Evolutionary conservation across 2,888 invertebrate species (phyloP).

Genomic region (Schizotus pectinicornis): DNA sequence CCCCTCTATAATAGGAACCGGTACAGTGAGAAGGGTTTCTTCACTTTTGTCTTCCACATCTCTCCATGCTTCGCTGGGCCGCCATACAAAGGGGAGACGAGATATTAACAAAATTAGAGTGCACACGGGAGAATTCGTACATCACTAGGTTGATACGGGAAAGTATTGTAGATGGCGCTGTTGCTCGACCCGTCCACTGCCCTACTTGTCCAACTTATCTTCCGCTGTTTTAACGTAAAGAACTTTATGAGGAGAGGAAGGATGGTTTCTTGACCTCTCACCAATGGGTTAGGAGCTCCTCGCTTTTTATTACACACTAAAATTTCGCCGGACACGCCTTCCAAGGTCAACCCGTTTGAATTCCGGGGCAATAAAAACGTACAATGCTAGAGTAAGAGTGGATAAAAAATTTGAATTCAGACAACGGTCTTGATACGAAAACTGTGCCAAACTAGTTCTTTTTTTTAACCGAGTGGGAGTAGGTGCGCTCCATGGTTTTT

Average conservation of each 20-base stretch:
- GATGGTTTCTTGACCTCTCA: too few species aligned
- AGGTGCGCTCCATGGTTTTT: too few species aligned
- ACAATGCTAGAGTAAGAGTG: neutral
- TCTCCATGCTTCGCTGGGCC: slow-evolving; percentile 32
- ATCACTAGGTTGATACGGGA: too few species aligned
- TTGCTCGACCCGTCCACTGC: too few species aligned
- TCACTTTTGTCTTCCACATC: slow-evolving; percentile 34
- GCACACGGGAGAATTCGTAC: too few species aligned
- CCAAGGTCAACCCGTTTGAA: slow-evolving; percentile 26
- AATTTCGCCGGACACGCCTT: slow-evolving; percentile 5
- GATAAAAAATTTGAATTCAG: slow-evolving; percentile 21
- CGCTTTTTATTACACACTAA: slow-evolving; percentile 10
- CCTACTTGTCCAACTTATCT: too few species aligned
- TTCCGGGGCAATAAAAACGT: slow-evolving; percentile 17
- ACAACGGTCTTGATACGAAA: slow-evolving; percentile 17
- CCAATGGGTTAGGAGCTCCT: neutral
- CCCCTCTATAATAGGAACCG: slow-evolving; percentile 35
- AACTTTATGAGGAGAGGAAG: too few species aligned
- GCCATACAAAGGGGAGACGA: slow-evolving; percentile 30
- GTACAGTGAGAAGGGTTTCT: slow-evolving; percentile 38
- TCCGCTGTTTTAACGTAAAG: too few species aligned
- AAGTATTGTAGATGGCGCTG: too few species aligned
- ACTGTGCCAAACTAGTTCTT: slow-evolving; percentile 27
- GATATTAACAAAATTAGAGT: neutral
- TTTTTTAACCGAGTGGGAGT: slow-evolving; percentile 7